phyloP scores from a whole-genome alignment of 2,888 invertebrate genomes.

The Lasioglossum morio region DNA sequence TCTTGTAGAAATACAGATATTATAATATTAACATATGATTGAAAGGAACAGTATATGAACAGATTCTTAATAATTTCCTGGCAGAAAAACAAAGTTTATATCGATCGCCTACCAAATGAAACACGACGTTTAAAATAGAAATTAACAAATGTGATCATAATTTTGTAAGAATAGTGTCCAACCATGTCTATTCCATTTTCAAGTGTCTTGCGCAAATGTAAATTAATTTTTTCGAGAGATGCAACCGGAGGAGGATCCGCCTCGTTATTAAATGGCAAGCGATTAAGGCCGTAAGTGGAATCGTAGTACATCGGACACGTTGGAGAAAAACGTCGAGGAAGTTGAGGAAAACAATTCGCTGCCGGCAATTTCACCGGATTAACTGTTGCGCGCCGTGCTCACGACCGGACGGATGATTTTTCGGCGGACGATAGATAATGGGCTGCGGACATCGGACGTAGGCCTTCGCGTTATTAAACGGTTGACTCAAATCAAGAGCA shows the following conservation, averaged over 20 bases:
- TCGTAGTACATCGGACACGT: too few relatives aligned
- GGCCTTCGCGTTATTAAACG: constrained; percentile 71
- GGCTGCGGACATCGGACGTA: constrained; percentile 43
- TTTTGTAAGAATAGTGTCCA: too few relatives aligned
- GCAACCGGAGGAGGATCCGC: not conserved
- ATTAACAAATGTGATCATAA: too few relatives aligned
- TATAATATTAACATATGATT: too few relatives aligned
- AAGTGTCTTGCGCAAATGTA: not conserved
- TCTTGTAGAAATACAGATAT: too few relatives aligned
- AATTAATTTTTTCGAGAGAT: not conserved
- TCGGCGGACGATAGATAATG: constrained; percentile 49
- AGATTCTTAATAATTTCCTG: not conserved
- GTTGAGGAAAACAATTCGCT: not conserved
- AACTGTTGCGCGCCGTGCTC: constrained; percentile 1
- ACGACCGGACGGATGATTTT: constrained; percentile 27
- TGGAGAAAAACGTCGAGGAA: not conserved
- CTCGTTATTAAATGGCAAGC: too few relatives aligned
- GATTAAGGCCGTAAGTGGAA: too few relatives aligned
- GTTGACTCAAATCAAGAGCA: constrained; percentile 78
- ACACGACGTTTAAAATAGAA: too few relatives aligned
- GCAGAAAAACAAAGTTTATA: not conserved
- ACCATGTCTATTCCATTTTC: too few relatives aligned
- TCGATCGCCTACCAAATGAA: too few relatives aligned
- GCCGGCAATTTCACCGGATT: not conserved
- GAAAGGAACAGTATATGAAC: too few relatives aligned